Conservation (phyloP, 2,797 vertebrate genomes). For the Vireo griseus region DNA sequence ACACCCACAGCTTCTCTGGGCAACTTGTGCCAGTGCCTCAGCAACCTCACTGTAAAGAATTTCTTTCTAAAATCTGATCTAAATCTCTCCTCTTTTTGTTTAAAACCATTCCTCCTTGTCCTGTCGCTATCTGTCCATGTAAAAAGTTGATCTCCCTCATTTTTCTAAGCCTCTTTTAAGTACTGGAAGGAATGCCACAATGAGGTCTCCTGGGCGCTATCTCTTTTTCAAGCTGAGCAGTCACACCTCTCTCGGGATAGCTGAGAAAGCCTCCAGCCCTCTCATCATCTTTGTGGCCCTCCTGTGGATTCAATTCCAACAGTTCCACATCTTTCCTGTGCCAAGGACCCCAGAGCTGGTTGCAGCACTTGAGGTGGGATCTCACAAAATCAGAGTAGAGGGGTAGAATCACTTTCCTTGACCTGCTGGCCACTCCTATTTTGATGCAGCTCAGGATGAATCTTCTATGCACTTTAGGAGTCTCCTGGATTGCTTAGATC, state of each 20-base stretch:
- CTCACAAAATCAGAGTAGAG: background rate
- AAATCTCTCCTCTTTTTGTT: background rate
- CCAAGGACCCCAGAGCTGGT: fast-evolving
- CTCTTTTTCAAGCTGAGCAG: background rate
- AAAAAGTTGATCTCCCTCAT: background rate
- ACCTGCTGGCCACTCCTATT: background rate
- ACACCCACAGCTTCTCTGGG: background rate
- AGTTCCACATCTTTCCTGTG: background rate
- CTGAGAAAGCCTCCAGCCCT: background rate
- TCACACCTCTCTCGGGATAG: background rate
- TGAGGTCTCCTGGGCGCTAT: fast-evolving
- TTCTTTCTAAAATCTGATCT: background rate
- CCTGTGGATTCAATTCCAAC: background rate
- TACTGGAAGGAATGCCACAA: background rate
- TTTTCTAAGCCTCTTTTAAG: background rate
- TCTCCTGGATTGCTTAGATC: background rate
- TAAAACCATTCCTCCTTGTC: background rate
- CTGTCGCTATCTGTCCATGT: background rate
- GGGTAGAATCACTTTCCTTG: background rate
- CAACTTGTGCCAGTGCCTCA: background rate
- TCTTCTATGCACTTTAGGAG: background rate
- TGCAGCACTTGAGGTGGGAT: background rate
- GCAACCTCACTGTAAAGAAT: fast-evolving
- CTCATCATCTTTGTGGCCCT: too few relatives aligned
- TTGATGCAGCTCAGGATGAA: background rate